Percentiles rank a stretch among this genome's conserved stretches.
phyloP scores from a whole-genome alignment of 2,888 invertebrate species.

The Escarpia spicata region DNA sequence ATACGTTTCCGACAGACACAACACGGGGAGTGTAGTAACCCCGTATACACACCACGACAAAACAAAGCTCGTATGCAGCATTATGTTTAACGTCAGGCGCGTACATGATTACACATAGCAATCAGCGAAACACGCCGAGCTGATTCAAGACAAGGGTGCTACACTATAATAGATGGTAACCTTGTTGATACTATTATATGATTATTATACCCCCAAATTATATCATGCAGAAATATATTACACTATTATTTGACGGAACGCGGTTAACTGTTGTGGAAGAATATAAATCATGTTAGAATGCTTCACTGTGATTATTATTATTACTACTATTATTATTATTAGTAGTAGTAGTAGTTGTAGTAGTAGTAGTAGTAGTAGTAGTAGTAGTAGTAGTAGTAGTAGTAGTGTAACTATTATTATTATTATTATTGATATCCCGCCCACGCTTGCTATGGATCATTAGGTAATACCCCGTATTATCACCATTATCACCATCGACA shows the following conservation, averaged over 20 bases:
- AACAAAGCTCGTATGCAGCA: too few species aligned
- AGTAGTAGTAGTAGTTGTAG: background rate
- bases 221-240: background rate
- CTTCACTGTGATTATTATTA: background rate
- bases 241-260: background rate
- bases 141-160: background rate
- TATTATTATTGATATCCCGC: background rate
- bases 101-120: too few species aligned
- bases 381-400: background rate
- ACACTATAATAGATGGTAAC: background rate
- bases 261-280: background rate
- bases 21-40: background rate
- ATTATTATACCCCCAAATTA: background rate
- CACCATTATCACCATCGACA: background rate
- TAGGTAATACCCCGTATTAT: background rate
- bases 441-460: background rate
- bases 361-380: background rate
- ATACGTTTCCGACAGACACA: background rate
- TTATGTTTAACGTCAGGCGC: too few species aligned
- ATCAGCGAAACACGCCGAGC: too few species aligned
- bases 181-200: background rate
- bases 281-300: background rate
- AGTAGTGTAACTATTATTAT: background rate
- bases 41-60: background rate
- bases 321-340: background rate